Evolutionary conservation across 1,140 invertebrate genomes (phyloP), one percentile per base, ranked within the genome.

Genomic region (Elysia chlorotica): DNA sequence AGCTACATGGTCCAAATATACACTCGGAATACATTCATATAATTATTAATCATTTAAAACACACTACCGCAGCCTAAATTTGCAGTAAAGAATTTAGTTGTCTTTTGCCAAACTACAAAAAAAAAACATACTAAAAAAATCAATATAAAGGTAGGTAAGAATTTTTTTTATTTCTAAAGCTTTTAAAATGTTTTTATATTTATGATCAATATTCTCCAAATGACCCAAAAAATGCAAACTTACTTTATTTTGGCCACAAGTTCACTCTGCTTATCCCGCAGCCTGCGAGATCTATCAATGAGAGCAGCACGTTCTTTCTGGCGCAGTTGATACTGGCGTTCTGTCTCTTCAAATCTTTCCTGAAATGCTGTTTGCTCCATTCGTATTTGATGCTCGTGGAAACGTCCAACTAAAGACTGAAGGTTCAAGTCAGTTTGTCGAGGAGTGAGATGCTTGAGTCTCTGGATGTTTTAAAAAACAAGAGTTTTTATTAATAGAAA

Each of bases 201-300:
- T 41, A 66, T 66, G n/a, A 66, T 48, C 38, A 19, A 30, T 30
- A 5, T 35, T 31, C 28, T 35, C 62, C 33, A 14, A 31, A 14
- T 59, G 56, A 48, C 10, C n/a, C 10, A 48, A 48, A 59, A 17
- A 48, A 48, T 48, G 10, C 10, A 10, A 17, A 59, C 67, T 83
- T 79, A 88, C 87, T 86, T 82, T 17, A 88, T 87, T 78, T 85
- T 87, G 28, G 86, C 86, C 10, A 87, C 81, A 74, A 86, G 80
- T 79, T 88, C 87, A 71, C 82, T 83, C 67, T 87, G 85, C 76
- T 82, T 81, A n/a, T 78, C 78, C 65, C 76, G 77, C 59, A 81
- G 67, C 5, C 79, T 73, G 28, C 81, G 78, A n/a, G 81, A 80
- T 38, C 82, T 78, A 2, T 86, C 82, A 25, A 87, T 59, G 6